Conservation (phyloP, 2,888 invertebrate species). For the Eustalomyia histrio region DNA sequence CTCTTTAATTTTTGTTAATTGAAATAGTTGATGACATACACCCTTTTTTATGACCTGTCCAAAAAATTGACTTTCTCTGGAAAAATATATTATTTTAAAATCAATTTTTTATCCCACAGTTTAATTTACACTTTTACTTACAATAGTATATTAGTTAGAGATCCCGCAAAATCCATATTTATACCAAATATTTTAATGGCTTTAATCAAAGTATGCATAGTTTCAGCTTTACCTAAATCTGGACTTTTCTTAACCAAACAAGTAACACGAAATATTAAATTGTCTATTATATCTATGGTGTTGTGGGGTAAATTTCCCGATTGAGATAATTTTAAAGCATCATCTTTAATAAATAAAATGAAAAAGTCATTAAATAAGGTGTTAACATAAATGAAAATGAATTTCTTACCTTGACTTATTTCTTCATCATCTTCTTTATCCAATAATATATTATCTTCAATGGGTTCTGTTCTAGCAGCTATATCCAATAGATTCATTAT, state of each 20-base stretch:
- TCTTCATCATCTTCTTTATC: constrained; percentile 78
- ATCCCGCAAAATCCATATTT: constrained; percentile 75
- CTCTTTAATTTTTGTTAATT: constrained; percentile 75
- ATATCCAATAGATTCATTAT: constrained; percentile 76
- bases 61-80: constrained; percentile 78
- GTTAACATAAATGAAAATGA: not conserved
- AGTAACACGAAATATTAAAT: constrained; percentile 75
- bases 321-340: constrained; percentile 70
- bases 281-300: constrained; percentile 77
- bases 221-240: constrained; percentile 77
- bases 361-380: not conserved
- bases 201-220: constrained; percentile 75
- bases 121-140: constrained; percentile 67
- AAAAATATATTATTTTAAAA: constrained; percentile 38
- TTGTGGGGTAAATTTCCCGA: constrained; percentile 70
- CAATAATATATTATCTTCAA: constrained; percentile 74
- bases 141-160: constrained; percentile 77
- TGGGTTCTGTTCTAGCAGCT: constrained; percentile 70
- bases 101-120: not conserved
- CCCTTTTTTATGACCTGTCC: constrained; percentile 77
- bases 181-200: constrained; percentile 77
- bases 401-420: constrained; percentile 69
- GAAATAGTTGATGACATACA: constrained; percentile 76
- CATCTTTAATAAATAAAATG: constrained; percentile 66
- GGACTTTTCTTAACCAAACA: constrained; percentile 74